Evolutionary conservation across 1,140 invertebrate genomes (phyloP).

Genomic region (Eupristina koningsbergeri): DNA sequence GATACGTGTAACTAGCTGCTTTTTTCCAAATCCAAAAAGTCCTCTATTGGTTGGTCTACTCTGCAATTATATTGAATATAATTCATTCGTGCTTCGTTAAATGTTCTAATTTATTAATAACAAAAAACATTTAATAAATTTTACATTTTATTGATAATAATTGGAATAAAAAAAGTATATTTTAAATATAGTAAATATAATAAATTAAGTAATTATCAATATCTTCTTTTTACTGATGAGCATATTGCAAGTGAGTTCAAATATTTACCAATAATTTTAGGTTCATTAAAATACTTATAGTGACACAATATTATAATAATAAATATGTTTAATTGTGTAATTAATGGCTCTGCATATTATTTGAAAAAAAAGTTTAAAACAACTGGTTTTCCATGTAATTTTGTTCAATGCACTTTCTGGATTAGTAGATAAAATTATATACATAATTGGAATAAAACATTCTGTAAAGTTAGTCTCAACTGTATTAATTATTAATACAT

Average conservation of each 20-base stretch:
- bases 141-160: no score
- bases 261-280: neutral
- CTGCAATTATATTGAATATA: no score
- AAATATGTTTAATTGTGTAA: slow-evolving; percentile 25
- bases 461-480: slow-evolving; percentile 27
- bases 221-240: neutral
- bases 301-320: neutral
- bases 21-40: no score
- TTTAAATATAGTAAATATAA: no score
- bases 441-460: neutral
- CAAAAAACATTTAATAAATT: no score
- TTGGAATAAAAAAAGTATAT: no score
- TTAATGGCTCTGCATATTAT: slow-evolving; percentile 13
- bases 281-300: no score
- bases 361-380: slow-evolving; percentile 29
- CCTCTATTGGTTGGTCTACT: no score
- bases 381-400: slow-evolving; percentile 36
- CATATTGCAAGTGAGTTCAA: neutral
- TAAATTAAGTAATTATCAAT: no score
- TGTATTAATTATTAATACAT: neutral
- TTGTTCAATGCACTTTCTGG: neutral
- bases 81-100: no score
- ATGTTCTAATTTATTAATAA: no score
- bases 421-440: slow-evolving; percentile 7
- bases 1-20: no score